Evolutionary conservation across 2,888 invertebrate genomes (phyloP).

Genomic region (Drosophila siamana): DNA sequence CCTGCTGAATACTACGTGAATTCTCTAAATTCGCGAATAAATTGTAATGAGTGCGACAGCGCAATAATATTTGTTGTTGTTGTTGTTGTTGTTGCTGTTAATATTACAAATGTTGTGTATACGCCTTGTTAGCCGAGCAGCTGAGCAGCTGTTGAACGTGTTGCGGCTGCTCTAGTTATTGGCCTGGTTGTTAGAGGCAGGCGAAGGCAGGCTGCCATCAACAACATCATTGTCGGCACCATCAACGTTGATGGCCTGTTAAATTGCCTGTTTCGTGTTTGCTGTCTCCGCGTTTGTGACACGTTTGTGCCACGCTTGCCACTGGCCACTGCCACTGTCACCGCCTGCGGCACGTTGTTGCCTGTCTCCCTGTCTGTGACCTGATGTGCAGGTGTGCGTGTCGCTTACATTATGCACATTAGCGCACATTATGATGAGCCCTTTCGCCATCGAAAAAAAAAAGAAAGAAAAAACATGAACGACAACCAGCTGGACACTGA

Average conservation of each 20-base stretch:
- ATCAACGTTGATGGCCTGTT: constrained; percentile 82
- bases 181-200: constrained; percentile 59
- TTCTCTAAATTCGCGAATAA: background rate
- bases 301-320: constrained; percentile 41
- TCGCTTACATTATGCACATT: constrained; percentile 80
- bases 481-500: constrained; percentile 42
- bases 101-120: constrained; percentile 5
- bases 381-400: constrained; percentile 70
- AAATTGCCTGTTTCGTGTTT: constrained; percentile 79
- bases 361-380: constrained; percentile 28
- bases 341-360: constrained; percentile 21
- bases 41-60: background rate
- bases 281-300: constrained; percentile 47
- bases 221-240: constrained; percentile 78
- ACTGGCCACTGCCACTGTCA: constrained; percentile 1
- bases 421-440: constrained; percentile 76
- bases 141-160: constrained; percentile 20
- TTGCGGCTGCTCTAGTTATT: constrained; percentile 33
- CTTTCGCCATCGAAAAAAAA: constrained; percentile 36
- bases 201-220: constrained; percentile 62
- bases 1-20: no score
- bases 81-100: background rate
- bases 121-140: constrained; percentile 26
- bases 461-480: background rate
- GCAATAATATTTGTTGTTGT: background rate